A percentile compares a stretch with the other conserved stretches of the same genome.
Conservation (phyloP, 2,888 invertebrate genomes). For the Campopleginae sp. region DNA sequence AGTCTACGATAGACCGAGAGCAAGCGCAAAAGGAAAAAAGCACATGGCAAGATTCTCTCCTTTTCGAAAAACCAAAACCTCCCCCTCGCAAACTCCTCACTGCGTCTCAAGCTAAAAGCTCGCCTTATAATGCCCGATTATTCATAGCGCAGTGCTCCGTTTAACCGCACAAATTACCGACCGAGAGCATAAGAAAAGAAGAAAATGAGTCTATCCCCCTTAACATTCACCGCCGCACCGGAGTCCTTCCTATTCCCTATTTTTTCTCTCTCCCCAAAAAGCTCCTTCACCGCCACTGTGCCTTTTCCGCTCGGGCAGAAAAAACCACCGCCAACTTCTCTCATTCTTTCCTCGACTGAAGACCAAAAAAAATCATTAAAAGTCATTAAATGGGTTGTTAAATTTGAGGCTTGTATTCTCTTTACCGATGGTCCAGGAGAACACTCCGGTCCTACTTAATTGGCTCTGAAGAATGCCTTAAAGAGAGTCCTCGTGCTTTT, state of each 20-base stretch:
- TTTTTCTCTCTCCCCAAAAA: not conserved
- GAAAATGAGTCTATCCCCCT: constrained; percentile 21
- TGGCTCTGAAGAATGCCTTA: not conserved
- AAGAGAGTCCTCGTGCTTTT: not conserved
- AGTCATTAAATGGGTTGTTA: not conserved
- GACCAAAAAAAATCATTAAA: not conserved
- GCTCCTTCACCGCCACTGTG: not conserved
- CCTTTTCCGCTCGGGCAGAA: not conserved
- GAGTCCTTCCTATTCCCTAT: constrained; percentile 6
- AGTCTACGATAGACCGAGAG: constrained; percentile 25
- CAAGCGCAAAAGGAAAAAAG: not conserved
- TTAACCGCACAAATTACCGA: constrained; percentile 59
- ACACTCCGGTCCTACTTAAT: not conserved
- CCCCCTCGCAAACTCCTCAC: constrained; percentile 28
- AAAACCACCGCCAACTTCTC: constrained; percentile 1
- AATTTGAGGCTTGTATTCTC: not conserved
- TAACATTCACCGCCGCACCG: not conserved
- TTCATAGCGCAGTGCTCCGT: constrained; percentile 62
- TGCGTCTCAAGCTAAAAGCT: constrained; percentile 45
- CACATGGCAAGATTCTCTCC: constrained; percentile 26
- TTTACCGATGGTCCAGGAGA: not conserved
- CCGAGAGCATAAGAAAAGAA: constrained; percentile 9
- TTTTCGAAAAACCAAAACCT: constrained; percentile 7
- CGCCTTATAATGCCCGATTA: constrained; percentile 63
- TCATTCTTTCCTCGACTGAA: not conserved